Evolutionary conservation across 2,797 vertebrate species (phyloP).

Genomic region (Myotis vivesi): DNA sequence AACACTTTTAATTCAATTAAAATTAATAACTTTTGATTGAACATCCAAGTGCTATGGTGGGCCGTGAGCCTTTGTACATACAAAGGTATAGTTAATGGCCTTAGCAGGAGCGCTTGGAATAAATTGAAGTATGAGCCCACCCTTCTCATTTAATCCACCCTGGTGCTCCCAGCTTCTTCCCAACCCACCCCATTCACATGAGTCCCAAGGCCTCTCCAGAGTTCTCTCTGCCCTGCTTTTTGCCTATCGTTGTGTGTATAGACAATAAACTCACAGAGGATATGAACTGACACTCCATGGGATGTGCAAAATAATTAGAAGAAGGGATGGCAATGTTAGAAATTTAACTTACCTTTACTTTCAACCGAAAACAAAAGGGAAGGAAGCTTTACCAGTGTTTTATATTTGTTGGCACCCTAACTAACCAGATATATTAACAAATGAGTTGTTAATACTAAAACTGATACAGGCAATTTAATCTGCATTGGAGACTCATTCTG

Average conservation of each 20-base stretch:
- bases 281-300: neutral
- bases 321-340: neutral
- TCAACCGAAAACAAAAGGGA: neutral
- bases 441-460: neutral
- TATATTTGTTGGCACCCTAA: neutral
- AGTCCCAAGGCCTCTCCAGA: neutral
- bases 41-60: conserved; percentile 10
- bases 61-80: neutral
- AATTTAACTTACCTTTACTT: neutral
- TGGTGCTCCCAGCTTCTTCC: neutral
- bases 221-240: neutral
- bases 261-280: neutral
- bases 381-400: neutral
- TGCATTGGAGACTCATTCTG: neutral
- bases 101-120: neutral
- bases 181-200: too few species aligned
- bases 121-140: neutral
- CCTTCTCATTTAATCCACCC: neutral
- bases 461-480: neutral
- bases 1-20: conserved; percentile 67
- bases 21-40: conserved; percentile 69
- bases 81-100: conserved; percentile 29
- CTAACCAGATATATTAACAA: neutral
- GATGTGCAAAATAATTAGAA: neutral
- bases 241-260: neutral